Base-by-base conservation (phyloP, 2,888 invertebrate genomes). In the Dione juno region DNA sequence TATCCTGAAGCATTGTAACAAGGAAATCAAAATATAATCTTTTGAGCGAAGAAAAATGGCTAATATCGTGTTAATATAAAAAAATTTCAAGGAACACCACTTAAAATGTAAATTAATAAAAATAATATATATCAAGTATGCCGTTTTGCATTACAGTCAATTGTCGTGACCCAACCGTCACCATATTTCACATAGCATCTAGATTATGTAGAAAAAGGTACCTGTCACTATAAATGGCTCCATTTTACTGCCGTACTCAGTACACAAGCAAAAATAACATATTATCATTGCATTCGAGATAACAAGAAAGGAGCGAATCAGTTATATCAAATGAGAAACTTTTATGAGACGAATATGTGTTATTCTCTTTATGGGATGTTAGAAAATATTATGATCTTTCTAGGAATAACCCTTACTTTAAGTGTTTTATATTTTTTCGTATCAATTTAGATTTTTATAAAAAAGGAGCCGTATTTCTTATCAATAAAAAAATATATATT, bases 201-300 rank as follows among this genome's bases (percentile, higher is more conserved):
- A 54, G 77, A 76, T 71, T 76, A 77, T 76, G 81, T 76, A 77
- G 79, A 82, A 82, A 83, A 82, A 82, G 54, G 68, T 73, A 78
- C 75, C 69, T 75, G 69, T 69, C 76, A 76, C 80, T 73, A 83
- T 85, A 86, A 87, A 88, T 82, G 76, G 71, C 52, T 69, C 70
- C 68, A 73, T 68, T 84, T 86, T 84, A 88, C 78, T 81, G 74
- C 81, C 80, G 75, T 80, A 79, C 81, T 72, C 76, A 79, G 79
- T 82, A 82, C 71, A 76, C 77, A 79, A 76, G 79, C 80, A 72
- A 77, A 80, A 81, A 82, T 81, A 83, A 80, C 81, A 78, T 79
- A 72, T 77, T 79, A 72, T 77, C 80, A 83, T 80, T 86, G 82
- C 83, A 78, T 78, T 77, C 61, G 43, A 61, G 61, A 61, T 45